A percentile compares a stretch with the other conserved stretches of the same genome.
Conservation (phyloP, 2,888 invertebrate species). For the Escarpia spicata region DNA sequence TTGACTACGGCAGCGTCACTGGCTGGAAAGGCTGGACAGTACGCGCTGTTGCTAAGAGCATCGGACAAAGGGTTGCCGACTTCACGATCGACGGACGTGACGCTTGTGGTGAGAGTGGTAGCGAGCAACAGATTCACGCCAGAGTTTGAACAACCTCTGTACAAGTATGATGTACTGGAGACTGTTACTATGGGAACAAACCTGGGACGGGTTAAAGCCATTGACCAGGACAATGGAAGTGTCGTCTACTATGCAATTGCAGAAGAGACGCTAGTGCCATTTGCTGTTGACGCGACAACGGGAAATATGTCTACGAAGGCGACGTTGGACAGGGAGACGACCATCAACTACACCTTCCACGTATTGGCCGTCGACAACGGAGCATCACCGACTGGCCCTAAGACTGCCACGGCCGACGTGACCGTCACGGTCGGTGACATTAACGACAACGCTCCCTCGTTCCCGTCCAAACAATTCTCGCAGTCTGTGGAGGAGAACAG, state of each 20-base stretch:
- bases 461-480: background rate
- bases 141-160: slow-evolving; percentile 19
- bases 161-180: slow-evolving; percentile 24
- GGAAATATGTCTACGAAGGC: slow-evolving; percentile 23
- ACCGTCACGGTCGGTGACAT: slow-evolving; percentile 27
- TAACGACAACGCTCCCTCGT: slow-evolving; percentile 31
- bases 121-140: slow-evolving; percentile 26
- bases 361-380: slow-evolving; percentile 30
- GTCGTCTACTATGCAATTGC: slow-evolving; percentile 18
- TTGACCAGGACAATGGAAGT: slow-evolving; percentile 25
- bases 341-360: slow-evolving; percentile 21
- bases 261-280: slow-evolving; percentile 17
- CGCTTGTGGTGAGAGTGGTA: slow-evolving; percentile 22
- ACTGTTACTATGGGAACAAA: background rate
- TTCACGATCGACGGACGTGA: background rate
- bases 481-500: slow-evolving; percentile 27
- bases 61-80: slow-evolving; percentile 28
- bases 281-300: slow-evolving; percentile 21
- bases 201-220: slow-evolving; percentile 20
- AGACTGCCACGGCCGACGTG: slow-evolving; percentile 25
- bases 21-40: background rate
- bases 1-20: slow-evolving; percentile 23
- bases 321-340: slow-evolving; percentile 13
- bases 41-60: slow-evolving; percentile 23
- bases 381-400: slow-evolving; percentile 29